Base-by-base conservation (phyloP, 2,113 vertebrate species). In the Phainopepla nitens region DNA sequence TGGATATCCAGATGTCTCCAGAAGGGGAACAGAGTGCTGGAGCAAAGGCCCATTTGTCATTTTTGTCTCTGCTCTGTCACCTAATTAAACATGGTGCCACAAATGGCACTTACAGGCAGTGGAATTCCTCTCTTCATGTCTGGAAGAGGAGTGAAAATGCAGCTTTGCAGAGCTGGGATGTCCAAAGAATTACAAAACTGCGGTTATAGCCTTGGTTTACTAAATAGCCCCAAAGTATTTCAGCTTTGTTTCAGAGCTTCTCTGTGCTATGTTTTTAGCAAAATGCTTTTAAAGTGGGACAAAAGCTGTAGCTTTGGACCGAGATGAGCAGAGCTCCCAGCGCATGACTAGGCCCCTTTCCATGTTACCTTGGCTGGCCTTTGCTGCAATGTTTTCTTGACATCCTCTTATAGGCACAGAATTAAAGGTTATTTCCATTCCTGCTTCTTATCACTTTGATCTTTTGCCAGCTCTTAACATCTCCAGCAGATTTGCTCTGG, bases 301-400 rank as follows among this genome's bases (percentile, higher is more conserved):
- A 92, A 62, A 79, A 94, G 76, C 61, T 9, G 8, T 5, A 60
- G 86, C 71, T 86, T 72, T 92, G 90, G 85, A 16, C 7, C 0
- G 60, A 54, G 78, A 33, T 2, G 44, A 96, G 71, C 88, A 64
- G 53, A 82, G 71, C 88, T 83, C 90, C 87, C 60, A 51, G 88
- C 0, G 44, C 91, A 91, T 86, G 87, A 45, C 86, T 62, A 93
- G 95, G 93, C 88, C 88, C 39, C 75, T 80, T 96, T 96, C 94
- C 90, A 92, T 84, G 61, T 97, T 97, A 95, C 93, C 95, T 95
- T 97, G 96, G 94, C 96, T 95, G 95, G 96, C 96, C 95, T 97
- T 94, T 94, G 78, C 83, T 81, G 94, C 93, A 93, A 17, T 8
- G 8, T 36, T 93, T 96, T 94, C 95, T 87, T 96, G 69, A 89